A percentile compares a stretch with the other conserved stretches of the same genome.
Evolutionary conservation across 2,888 invertebrate species (phyloP).

Genomic region (Maniola hyperantus): DNA sequence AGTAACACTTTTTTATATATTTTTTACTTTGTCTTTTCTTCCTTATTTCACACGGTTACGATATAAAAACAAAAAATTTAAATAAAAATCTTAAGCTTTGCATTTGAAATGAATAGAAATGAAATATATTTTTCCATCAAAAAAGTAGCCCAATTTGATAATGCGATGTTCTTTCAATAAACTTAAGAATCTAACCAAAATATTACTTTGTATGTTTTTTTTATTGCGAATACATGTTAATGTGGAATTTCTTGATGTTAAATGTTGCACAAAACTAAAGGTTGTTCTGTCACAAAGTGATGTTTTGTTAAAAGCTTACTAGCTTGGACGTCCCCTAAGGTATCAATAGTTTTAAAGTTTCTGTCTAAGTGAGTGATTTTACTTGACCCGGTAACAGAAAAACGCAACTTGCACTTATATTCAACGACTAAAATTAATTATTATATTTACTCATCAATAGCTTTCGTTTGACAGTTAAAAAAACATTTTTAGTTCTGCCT

Average conservation of each 20-base stretch:
- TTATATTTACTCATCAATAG: neutral
- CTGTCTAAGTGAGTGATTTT: slow-evolving; percentile 6
- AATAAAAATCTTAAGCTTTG: no score
- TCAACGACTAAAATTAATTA: neutral
- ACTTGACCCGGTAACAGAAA: neutral
- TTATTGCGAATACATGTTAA: slow-evolving; percentile 20
- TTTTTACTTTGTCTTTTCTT: no score
- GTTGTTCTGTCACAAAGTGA: slow-evolving; percentile 44
- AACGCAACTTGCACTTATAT: neutral
- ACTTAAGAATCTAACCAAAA: slow-evolving; percentile 31
- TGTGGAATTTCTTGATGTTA: slow-evolving; percentile 20
- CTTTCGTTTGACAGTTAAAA: neutral
- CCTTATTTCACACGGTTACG: no score
- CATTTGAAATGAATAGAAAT: no score
- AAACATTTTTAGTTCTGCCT: neutral
- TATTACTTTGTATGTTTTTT: slow-evolving; percentile 22
- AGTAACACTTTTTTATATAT: no score
- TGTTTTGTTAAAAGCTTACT: slow-evolving; percentile 38
- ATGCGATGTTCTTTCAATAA: slow-evolving; percentile 13
- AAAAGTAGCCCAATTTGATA: no score
- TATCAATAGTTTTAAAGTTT: neutral
- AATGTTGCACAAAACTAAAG: slow-evolving; percentile 32
- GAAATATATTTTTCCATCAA: no score
- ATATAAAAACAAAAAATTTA: no score
- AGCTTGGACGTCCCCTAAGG: slow-evolving; percentile 22